Percentiles rank a stretch among this genome's conserved stretches.
phyloP scores from a whole-genome alignment of 2,113 vertebrate genomes.

The Campylorhamphus procurvoides region DNA sequence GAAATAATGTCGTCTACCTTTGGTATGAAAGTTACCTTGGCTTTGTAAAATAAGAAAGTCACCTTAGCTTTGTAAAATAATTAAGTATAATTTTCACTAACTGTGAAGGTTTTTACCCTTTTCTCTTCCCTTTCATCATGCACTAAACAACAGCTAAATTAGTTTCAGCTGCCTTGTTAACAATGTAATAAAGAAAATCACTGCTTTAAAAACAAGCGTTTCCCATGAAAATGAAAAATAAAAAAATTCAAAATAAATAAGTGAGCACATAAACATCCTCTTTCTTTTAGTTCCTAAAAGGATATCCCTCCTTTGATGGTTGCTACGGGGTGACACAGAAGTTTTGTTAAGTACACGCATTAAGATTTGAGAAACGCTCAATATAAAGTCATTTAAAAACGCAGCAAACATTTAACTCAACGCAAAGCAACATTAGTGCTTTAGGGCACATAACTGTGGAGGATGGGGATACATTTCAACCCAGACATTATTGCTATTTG shows the following conservation, averaged over 20 bases:
- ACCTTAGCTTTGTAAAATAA: neutral
- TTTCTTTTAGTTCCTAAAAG: neutral
- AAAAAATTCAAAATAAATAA: neutral
- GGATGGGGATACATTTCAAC: fast-evolving
- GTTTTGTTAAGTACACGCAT: fast-evolving
- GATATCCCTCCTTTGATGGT: neutral
- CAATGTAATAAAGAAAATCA: neutral
- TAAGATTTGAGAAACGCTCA: fast-evolving
- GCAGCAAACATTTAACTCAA: neutral
- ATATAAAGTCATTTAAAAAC: fast-evolving
- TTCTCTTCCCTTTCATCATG: neutral
- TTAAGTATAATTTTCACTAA: neutral
- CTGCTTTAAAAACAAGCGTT: neutral
- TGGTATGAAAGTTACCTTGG: neutral
- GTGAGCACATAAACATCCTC: neutral
- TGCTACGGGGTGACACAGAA: neutral
- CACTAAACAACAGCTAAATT: neutral
- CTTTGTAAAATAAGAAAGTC: no score
- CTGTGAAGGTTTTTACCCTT: neutral
- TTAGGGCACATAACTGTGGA: no score
- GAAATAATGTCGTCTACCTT: neutral
- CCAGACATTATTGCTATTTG: fast-evolving
- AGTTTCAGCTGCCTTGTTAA: neutral
- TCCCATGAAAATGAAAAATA: neutral
- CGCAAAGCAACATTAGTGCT: neutral